Evolutionary conservation across 2,797 vertebrate genomes (phyloP), one percentile per base, ranked within the genome.

Genomic region (Sebastolobus altivelis): DNA sequence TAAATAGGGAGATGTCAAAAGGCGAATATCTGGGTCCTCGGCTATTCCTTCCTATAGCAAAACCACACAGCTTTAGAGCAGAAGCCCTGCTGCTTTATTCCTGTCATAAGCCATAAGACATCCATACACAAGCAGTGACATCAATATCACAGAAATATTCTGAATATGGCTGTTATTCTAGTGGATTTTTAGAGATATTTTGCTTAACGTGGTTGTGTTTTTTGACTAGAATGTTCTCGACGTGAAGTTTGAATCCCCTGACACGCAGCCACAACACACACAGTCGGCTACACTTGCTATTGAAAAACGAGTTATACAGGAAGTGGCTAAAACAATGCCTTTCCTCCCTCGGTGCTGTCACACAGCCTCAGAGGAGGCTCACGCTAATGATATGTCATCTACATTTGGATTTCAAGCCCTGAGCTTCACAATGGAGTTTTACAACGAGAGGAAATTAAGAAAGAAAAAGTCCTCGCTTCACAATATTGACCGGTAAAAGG

Each of bases 251-350:
- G 79, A 91, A 87, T 90, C 75, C 82, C 33, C 70, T 78, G 79
- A 91, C 68, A 60, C 25, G 55, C 27, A 73, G 70, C 29, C 69
- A 52, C 55, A 69, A 29, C 18, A 72, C 75, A 55, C 60, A 55
- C 35, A 74, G 56, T 37, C 6, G 1, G 71, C 70, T 74, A 85
- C 78, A 73, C 79, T 84, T 77, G 73, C 87, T 33, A 85, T 71
- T 84, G 90, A 91, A 88, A 91, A 95, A 95, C 94, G 5, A 67
- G 94, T 95, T 95, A 56, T 87, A 83, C 95, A 94, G 93, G 94
- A 95, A 94, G 81, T 73, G 67, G 43, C 82, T 83, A 79, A 93
- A 92, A 94, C 91, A 92, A 93, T 90, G 89, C 65, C 66, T 83
- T 88, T 86, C 89, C 86, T 88, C 67, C 72, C 84, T 71, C 9